phyloP scores from a whole-genome alignment of 2,888 invertebrate genomes.

The Augochlorella aurata region DNA sequence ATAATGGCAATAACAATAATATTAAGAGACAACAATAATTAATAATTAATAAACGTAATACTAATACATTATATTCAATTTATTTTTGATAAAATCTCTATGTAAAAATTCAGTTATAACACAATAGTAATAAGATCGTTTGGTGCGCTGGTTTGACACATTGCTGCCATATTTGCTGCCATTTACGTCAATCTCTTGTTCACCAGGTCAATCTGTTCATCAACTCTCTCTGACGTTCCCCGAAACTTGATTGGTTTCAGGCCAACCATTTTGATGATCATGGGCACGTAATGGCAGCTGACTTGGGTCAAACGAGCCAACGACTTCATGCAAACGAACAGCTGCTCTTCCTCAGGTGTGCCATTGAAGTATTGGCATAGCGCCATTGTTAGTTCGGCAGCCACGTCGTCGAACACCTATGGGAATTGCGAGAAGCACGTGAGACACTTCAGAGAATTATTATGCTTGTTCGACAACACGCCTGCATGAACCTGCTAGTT shows the following conservation, averaged over 20 bases:
- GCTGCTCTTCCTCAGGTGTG: conserved; percentile 90
- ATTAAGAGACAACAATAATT: conserved; percentile 44
- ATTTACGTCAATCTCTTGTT: conserved; percentile 85
- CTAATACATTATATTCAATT: conserved; percentile 43
- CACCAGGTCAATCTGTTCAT: conserved; percentile 90
- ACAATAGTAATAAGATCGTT: conserved; percentile 33
- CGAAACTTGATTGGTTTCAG: conserved; percentile 92
- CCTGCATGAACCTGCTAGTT: neutral
- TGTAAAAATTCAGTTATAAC: conserved; percentile 57
- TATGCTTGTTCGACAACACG: neutral
- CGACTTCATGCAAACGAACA: conserved; percentile 90
- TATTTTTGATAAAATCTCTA: conserved; percentile 53
- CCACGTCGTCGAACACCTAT: conserved; percentile 96
- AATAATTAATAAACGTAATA: conserved; percentile 45
- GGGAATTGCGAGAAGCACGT: conserved; percentile 3
- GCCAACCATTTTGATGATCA: conserved; percentile 94
- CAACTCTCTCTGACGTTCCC: conserved; percentile 91
- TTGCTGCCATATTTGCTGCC: neutral
- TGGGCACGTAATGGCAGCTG: conserved; percentile 92
- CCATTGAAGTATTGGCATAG: conserved; percentile 93
- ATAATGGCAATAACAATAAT: conserved; percentile 26
- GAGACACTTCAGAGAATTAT: neutral
- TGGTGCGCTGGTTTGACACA: neutral
- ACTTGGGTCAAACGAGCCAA: conserved; percentile 89
- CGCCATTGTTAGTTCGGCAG: conserved; percentile 95